Evolutionary conservation across 2,888 invertebrate genomes (phyloP).

Genomic region (Phyto melanocephala): DNA sequence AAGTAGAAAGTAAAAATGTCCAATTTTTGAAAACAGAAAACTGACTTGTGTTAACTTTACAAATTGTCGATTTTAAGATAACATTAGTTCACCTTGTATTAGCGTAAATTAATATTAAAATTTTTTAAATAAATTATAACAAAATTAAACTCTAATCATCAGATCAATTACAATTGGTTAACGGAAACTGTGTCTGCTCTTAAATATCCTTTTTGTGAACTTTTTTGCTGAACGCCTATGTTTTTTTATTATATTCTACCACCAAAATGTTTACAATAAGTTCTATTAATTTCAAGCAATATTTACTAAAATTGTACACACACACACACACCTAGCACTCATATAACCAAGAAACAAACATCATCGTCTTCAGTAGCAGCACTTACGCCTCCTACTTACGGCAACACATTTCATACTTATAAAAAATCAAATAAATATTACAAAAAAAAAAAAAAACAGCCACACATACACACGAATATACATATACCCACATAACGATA

Average conservation of each 20-base stretch:
- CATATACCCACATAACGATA: conserved; percentile 41
- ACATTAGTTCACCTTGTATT: no score
- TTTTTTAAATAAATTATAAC: no score
- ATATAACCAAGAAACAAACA: conserved; percentile 9
- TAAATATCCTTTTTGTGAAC: conserved; percentile 6
- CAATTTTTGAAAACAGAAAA: no score
- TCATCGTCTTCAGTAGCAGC: conserved; percentile 30
- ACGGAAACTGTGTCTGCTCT: not conserved
- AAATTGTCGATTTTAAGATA: no score
- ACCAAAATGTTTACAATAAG: conserved; percentile 33
- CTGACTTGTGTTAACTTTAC: no score
- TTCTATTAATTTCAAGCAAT: conserved; percentile 55
- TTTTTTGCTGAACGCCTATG: not conserved
- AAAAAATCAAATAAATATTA: not conserved
- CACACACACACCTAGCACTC: not conserved
- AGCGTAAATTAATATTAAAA: no score
- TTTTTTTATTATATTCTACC: not conserved
- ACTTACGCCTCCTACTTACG: conserved; percentile 50
- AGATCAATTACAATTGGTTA: conserved; percentile 19
- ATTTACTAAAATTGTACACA: not conserved
- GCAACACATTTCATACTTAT: not conserved
- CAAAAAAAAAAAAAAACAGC: not conserved
- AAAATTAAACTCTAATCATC: no score
- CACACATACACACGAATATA: not conserved
- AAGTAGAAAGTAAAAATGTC: no score